Base-by-base conservation (phyloP, 1,140 invertebrate species). In the Atta colombica region DNA sequence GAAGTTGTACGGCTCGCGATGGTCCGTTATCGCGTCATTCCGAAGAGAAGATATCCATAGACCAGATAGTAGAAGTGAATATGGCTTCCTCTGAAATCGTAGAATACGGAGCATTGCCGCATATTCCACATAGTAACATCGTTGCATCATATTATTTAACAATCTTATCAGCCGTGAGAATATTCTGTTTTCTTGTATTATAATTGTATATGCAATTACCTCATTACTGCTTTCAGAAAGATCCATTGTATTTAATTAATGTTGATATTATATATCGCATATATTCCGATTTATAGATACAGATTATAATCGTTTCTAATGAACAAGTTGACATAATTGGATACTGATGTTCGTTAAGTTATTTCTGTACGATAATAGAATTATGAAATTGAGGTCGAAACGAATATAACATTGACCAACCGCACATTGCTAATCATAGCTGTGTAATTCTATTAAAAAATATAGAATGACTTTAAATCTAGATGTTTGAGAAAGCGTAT, bases 11-110 rank as follows among this genome's bases (percentile, higher is more conserved):
- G 28, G 39, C 53, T 16, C 39, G 72, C 63, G 80, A 60, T 61
- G 78, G 69, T 84, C 61, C 87, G 86, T 91, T 86, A 90, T 58
- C 86, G 74, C 53, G 66, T 53, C 77, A 55, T 82, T 88, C 18
- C 77, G 69, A 25, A 25, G 25, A 63, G 65, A 53, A 53, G 86
- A 91, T 90, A 90, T 80, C 49, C 31, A 69, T 65, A 85, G 71
- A 45, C 45, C 25, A 51, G 58, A 86, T 63, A 78, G 75, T 58
- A 31, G 51, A 25, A 66, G 63, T 51, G 77, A 90, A 90, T 65
- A 86, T 58, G 21, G n/a, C 72, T 65, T 81, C 58, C 80, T 63
- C 58, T 28, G 31, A 74, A 66, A 84, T 85, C 55, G 68, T 77
- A 39, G 10, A 60, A 39, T 61, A 49, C 51, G 5, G 25, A 5